A percentile compares a stretch with the other conserved stretches of the same genome.
Evolutionary conservation across 23 tunicate genomes (phyloP).

Genomic region (Styela clava): DNA sequence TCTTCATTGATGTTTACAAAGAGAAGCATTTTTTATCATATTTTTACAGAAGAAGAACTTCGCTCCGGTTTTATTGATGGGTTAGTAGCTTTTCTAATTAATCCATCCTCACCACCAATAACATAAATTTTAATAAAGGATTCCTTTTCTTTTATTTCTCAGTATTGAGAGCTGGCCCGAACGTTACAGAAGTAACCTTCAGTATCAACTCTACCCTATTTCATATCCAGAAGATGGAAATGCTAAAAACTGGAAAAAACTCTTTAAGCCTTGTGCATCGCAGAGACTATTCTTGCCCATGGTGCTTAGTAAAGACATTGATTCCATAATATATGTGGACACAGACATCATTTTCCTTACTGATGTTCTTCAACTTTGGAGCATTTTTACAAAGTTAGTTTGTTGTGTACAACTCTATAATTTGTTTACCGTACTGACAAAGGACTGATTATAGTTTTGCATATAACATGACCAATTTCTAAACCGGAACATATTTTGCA

Average conservation of each 20-base stretch:
- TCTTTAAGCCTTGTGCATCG: conserved; percentile 88
- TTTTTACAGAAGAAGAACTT: conserved; percentile 67
- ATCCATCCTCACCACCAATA: too few relatives aligned
- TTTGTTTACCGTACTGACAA: too few relatives aligned
- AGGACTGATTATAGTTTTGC: too few relatives aligned
- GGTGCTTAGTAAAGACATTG: conserved; percentile 40
- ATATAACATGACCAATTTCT: too few relatives aligned
- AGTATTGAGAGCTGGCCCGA: conserved; percentile 41
- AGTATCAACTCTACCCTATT: conserved; percentile 41
- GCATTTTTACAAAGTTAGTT: conserved; percentile 44
- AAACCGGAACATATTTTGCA: too few relatives aligned
- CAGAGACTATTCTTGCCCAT: conserved; percentile 77
- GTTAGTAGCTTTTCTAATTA: conserved; percentile 41
- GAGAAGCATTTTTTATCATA: conserved; percentile 36
- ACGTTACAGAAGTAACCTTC: conserved; percentile 17
- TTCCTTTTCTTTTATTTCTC: too few relatives aligned
- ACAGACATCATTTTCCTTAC: conserved; percentile 78
- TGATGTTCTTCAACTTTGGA: conserved; percentile 65
- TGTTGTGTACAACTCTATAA: too few relatives aligned
- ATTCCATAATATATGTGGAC: conserved; percentile 75
- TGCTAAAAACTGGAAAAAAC: conserved; percentile 60
- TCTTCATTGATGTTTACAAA: conserved; percentile 45
- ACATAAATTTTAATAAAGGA: too few relatives aligned
- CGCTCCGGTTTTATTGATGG: conserved; percentile 27
- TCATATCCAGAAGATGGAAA: conserved; percentile 73